Conservation (phyloP, 2,888 invertebrate genomes). For the Chesias legatella region DNA sequence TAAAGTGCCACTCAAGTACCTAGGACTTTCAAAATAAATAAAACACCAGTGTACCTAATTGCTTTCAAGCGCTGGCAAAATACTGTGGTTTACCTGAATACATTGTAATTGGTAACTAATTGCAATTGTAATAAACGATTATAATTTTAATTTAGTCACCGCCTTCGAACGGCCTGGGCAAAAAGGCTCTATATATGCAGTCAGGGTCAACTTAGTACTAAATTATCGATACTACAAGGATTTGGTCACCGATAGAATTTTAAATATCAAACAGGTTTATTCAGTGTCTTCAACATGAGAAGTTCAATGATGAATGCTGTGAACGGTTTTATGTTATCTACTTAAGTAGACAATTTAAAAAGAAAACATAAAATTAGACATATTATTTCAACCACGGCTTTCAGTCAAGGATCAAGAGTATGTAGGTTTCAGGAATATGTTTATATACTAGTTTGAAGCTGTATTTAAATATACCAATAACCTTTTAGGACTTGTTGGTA, state of each 20-base stretch:
- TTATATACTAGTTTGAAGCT: too few species aligned
- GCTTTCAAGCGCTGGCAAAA: conserved; percentile 15
- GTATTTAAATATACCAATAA: too few species aligned
- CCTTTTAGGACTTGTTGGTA: too few species aligned
- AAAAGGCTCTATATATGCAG: conserved; percentile 7
- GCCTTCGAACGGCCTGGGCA: conserved; percentile 5
- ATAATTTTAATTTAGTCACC: conserved; percentile 9
- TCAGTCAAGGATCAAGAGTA: too few species aligned
- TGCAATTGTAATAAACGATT: conserved; percentile 21
- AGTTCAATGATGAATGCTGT: conserved; percentile 16
- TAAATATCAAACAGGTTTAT: conserved; percentile 14
- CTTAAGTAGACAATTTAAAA: too few species aligned
- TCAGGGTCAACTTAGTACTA: conserved; percentile 17
- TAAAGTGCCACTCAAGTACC: too few species aligned
- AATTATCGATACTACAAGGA: conserved; percentile 15
- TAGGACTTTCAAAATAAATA: too few species aligned
- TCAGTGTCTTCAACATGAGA: conserved; percentile 11
- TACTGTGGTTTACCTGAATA: conserved; percentile 14
- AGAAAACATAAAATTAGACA: too few species aligned
- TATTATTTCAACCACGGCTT: too few species aligned
- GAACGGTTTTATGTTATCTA: conserved; percentile 1
- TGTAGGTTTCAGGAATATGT: too few species aligned
- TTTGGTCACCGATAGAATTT: conserved; percentile 16
- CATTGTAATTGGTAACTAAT: conserved; percentile 28
- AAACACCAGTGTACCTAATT: too few species aligned